Evolutionary conservation across 2,888 invertebrate species (phyloP), one percentile per base, ranked within the genome.

Genomic region (Trachelus tabidus): DNA sequence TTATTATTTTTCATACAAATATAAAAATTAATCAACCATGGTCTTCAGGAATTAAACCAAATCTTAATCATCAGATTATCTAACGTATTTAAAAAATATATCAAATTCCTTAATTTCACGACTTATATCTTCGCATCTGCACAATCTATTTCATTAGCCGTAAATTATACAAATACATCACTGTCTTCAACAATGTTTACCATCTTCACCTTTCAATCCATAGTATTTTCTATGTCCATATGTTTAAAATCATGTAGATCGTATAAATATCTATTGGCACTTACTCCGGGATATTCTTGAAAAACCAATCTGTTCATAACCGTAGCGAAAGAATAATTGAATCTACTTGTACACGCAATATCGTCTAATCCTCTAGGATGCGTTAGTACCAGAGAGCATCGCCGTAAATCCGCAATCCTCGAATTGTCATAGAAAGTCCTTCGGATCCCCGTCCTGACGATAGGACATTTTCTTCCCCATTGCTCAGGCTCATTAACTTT

Each of bases 401-500:
- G 40, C 56, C 56, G 23, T 23, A 23, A 56, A 56, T 31, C 71
- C 35, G 69, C 35, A 75, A 75, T 77, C 56, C 56, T 56, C 56
- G 23, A 9, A 56, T 23, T 23, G 23, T 56, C 56, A 23, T 56
- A 23, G 56, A 9, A 56, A 56, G 56, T 56, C 56, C 56, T 56
- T 56, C 2, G 56, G 23, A 23, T 56, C 9, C 56, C 56, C 56
- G 56, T 56, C 56, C 56, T 56, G 56, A 56, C 56, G 56, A 56
- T 2, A 56, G 56, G 56, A 56, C 56, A 56, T 56, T 56, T 23
- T 15, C 2, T 9, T 9, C 56, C 9, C 6, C 6, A 56, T 56
- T 23, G 56, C 23, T 56, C 56, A 15, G 56, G 56, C 56, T 15
- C 85, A 87, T 90, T 90, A 89, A 90, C 85, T 89, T 90, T 89